Conservation (phyloP, 2,797 vertebrate species). For the Adelosebastes latens region DNA sequence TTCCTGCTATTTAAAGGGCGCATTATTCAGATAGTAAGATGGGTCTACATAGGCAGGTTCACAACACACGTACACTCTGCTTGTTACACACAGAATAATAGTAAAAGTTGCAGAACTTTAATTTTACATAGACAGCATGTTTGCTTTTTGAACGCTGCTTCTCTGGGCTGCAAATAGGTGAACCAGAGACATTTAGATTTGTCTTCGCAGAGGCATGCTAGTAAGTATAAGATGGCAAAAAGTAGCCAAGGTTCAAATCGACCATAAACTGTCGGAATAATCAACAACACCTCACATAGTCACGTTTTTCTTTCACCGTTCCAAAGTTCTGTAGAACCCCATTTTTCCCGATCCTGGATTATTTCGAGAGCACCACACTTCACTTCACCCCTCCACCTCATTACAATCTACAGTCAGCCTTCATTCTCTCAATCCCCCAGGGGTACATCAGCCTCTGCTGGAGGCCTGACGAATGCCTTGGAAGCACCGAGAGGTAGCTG, state of each 20-base stretch:
- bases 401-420: constrained; percentile 24
- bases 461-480: constrained; percentile 32
- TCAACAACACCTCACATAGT: constrained; percentile 6
- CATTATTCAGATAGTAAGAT: too few relatives aligned
- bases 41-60: too few relatives aligned
- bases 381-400: constrained; percentile 20
- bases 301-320: constrained; percentile 1
- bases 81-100: too few relatives aligned
- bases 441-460: constrained; percentile 49
- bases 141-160: too few relatives aligned
- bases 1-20: too few relatives aligned
- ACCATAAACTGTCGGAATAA: constrained; percentile 12
- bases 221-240: not conserved
- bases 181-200: not conserved
- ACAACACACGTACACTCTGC: too few relatives aligned
- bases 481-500: constrained; percentile 31
- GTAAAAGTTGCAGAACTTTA: too few relatives aligned
- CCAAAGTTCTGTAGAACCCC: not conserved
- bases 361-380: not conserved
- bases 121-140: too few relatives aligned
- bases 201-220: not conserved
- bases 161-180: too few relatives aligned
- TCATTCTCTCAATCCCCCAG: constrained; percentile 36
- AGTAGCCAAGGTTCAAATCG: not conserved
- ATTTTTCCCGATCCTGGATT: constrained; percentile 1